These are phyloP conservation scores for Monopterus albus DNA, from an alignment of 2,113 vertebrate species.

Conservation along the genomic window DNA sequence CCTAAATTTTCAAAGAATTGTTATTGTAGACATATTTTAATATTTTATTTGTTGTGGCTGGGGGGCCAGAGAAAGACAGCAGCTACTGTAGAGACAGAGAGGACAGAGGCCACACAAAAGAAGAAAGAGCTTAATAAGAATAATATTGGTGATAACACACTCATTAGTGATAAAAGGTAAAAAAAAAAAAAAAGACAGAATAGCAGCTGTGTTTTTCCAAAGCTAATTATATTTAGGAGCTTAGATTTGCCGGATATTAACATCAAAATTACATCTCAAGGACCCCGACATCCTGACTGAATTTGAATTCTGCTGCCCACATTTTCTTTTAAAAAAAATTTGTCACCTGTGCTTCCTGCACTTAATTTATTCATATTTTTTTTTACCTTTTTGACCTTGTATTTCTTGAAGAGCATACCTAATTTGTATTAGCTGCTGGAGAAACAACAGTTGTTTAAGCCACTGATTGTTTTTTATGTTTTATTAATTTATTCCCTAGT, in stretches of 20 bases:
- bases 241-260: constrained; percentile 40
- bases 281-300: constrained; percentile 28
- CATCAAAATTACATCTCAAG: constrained; percentile 48
- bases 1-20: constrained; percentile 7
- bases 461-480: not conserved
- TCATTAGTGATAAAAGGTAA: constrained; percentile 35
- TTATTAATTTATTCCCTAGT: constrained; percentile 10
- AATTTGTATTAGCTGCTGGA: constrained; percentile 19
- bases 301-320: constrained; percentile 41
- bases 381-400: constrained; percentile 39
- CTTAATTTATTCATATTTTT: constrained; percentile 52
- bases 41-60: constrained; percentile 29
- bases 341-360: constrained; percentile 23
- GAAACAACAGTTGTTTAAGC: not conserved
- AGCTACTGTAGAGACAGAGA: not conserved
- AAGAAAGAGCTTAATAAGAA: constrained; percentile 18
- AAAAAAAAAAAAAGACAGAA: constrained; percentile 12
- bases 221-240: constrained; percentile 31
- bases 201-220: not conserved
- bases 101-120: constrained; percentile 4
- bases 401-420: constrained; percentile 21
- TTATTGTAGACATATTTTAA: constrained; percentile 27
- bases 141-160: constrained; percentile 2
- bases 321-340: constrained; percentile 66
- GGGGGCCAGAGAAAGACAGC: not conserved